A percentile compares a stretch with the other conserved stretches of the same genome.
Conservation (phyloP, 1,140 invertebrate genomes). For the Drosophila littoralis region DNA sequence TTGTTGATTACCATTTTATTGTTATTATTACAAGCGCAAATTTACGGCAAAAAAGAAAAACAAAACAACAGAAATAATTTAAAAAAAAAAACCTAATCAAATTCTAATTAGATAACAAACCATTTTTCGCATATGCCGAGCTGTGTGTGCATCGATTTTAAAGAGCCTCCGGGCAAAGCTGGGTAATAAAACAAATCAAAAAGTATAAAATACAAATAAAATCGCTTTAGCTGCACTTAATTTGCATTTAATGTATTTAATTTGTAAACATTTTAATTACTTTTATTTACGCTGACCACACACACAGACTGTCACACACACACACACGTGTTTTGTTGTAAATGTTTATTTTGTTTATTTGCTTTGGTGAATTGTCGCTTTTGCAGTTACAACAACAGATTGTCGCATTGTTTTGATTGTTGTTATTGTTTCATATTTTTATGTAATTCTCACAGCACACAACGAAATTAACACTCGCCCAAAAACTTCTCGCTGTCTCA, state of each 20-base stretch:
- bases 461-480: conserved; percentile 12
- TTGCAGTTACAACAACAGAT: conserved; percentile 6
- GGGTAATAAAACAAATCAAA: not conserved
- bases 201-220: conserved; percentile 9
- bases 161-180: not conserved
- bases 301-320: too few relatives aligned
- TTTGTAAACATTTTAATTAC: conserved; percentile 60
- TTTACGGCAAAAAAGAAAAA: not conserved
- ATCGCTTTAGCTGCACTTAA: conserved; percentile 41
- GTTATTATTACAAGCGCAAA: conserved; percentile 4
- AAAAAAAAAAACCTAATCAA: too few relatives aligned
- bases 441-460: conserved; percentile 25
- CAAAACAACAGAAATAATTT: not conserved
- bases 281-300: conserved; percentile 22
- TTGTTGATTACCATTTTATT: conserved; percentile 34
- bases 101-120: conserved; percentile 34
- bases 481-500: conserved; percentile 20
- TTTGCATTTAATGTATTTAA: conserved; percentile 43
- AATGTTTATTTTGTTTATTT: conserved; percentile 36
- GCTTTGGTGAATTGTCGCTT: conserved; percentile 24
- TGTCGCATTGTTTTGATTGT: conserved; percentile 28
- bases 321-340: not conserved
- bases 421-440: conserved; percentile 39
- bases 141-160: not conserved
- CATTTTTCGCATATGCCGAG: conserved; percentile 18